Conservation (phyloP, 1,140 invertebrate genomes). For the Pomacea maculata region DNA sequence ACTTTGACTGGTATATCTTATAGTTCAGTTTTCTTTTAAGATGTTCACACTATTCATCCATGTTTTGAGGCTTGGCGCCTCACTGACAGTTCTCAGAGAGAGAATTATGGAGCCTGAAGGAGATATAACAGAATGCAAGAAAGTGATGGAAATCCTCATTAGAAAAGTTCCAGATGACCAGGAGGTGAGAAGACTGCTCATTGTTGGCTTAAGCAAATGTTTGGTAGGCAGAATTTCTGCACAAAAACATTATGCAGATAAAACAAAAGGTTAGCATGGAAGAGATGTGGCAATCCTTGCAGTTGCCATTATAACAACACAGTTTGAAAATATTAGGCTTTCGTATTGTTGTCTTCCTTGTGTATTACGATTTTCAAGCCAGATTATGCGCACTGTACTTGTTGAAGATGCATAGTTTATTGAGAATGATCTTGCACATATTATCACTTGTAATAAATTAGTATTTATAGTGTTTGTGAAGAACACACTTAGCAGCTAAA, state of each 20-base stretch:
- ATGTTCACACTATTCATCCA: constrained; percentile 4
- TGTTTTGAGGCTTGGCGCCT: constrained; percentile 78
- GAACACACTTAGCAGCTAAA: neutral
- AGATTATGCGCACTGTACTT: too few species aligned
- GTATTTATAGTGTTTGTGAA: neutral
- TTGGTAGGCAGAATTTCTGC: too few species aligned
- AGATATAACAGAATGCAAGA: constrained; percentile 43
- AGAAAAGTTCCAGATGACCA: constrained; percentile 91
- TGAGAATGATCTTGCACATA: neutral
- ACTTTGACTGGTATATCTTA: too few species aligned
- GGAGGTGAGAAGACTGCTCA: constrained; percentile 66
- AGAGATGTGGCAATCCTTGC: too few species aligned
- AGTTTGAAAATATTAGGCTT: too few species aligned
- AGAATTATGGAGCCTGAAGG: constrained; percentile 65
- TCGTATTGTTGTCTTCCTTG: too few species aligned
- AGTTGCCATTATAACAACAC: too few species aligned
- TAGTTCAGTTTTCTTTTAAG: neutral
- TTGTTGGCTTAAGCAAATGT: too few species aligned
- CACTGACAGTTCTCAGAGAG: constrained; percentile 75
- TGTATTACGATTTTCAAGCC: too few species aligned
- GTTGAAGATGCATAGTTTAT: too few species aligned
- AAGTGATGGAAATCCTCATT: constrained; percentile 87
- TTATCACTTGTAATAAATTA: neutral
- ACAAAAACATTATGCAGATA: too few species aligned
- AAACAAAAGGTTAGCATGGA: too few species aligned